phyloP scores from a whole-genome alignment of 2,797 vertebrate species.

The Balearica regulorum region DNA sequence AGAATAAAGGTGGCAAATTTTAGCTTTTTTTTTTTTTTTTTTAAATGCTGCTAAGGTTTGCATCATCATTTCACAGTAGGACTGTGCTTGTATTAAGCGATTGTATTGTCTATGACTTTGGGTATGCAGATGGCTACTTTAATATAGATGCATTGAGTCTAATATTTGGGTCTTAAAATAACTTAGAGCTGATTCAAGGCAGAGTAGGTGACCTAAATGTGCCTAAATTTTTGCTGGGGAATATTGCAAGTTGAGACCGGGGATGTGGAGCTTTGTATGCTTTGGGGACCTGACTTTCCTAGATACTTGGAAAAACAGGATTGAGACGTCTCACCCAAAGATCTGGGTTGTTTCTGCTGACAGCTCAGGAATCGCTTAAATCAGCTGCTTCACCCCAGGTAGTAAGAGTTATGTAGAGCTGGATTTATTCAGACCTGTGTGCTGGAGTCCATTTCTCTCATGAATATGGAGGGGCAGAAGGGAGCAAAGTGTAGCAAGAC shows the following conservation, averaged over 20 bases:
- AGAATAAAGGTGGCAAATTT: not conserved
- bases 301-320: not conserved
- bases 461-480: no score
- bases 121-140: not conserved
- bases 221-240: not conserved
- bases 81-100: not conserved
- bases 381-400: not conserved
- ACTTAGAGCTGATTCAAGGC: not conserved
- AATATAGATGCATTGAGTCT: accelerated
- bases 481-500: not conserved
- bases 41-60: not conserved
- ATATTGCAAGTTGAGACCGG: not conserved
- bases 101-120: not conserved
- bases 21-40: not conserved
- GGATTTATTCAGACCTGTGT: not conserved
- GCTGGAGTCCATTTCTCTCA: not conserved
- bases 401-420: no score
- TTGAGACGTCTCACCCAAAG: not conserved
- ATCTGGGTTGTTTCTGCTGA: not conserved
- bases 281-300: not conserved
- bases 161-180: not conserved
- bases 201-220: not conserved
- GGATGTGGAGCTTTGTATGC: not conserved
- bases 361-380: not conserved
- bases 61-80: not conserved